A percentile compares a stretch with the other conserved stretches of the same genome.
Conservation (phyloP, 2,888 invertebrate genomes). For the Drosophila helvetica region DNA sequence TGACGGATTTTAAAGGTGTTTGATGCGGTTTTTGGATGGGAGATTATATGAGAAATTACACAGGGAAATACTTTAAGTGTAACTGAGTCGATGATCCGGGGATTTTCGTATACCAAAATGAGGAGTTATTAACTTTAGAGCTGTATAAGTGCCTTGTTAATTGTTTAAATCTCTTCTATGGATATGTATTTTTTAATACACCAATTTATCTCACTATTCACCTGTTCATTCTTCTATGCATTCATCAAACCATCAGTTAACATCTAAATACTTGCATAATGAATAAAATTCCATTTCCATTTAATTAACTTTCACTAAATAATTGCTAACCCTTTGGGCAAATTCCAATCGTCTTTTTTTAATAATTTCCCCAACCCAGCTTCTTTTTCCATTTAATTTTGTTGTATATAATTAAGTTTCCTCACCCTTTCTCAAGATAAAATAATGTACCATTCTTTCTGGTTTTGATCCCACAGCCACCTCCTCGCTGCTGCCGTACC, state of each 20-base stretch:
- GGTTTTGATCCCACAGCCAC: constrained; percentile 86
- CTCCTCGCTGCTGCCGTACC: constrained; percentile 92
- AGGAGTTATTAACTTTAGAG: neutral
- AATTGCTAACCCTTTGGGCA: neutral
- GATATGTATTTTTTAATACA: neutral
- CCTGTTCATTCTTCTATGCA: neutral
- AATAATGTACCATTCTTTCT: constrained; percentile 25
- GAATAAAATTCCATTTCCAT: neutral
- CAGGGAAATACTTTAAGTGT: neutral
- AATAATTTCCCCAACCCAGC: too few relatives aligned
- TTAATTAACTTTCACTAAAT: constrained; percentile 13
- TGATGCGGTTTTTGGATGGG: neutral
- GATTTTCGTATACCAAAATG: neutral
- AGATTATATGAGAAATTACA: neutral
- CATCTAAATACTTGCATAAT: neutral
- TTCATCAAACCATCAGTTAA: neutral
- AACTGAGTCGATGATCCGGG: neutral
- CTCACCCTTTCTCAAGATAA: neutral
- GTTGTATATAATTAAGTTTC: constrained; percentile 20
- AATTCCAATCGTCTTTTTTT: neutral
- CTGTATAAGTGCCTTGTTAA: too few relatives aligned
- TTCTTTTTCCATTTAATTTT: constrained; percentile 7
- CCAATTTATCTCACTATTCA: neutral
- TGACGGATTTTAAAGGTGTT: neutral
- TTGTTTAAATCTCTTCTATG: too few relatives aligned